Percentiles rank a stretch among this genome's conserved stretches.
Evolutionary conservation across 2,888 invertebrate species (phyloP).

Genomic region (Brenthis hecate): DNA sequence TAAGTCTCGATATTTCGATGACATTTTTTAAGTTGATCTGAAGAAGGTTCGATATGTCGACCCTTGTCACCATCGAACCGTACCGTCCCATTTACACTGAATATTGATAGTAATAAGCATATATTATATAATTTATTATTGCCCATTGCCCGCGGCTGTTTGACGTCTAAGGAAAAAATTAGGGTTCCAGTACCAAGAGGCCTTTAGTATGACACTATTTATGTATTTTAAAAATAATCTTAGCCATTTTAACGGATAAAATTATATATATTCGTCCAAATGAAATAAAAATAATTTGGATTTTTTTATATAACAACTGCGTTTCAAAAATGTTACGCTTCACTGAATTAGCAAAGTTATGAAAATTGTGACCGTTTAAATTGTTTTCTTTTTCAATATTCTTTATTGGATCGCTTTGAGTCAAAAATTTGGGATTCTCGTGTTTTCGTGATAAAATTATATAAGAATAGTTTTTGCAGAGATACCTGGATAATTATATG

Average conservation of each 20-base stretch:
- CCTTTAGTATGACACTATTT: too few species aligned
- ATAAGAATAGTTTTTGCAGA: too few species aligned
- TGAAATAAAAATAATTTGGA: background rate
- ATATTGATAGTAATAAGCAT: slow-evolving; percentile 7
- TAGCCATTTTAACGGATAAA: background rate
- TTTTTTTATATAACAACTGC: background rate
- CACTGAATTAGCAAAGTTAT: background rate
- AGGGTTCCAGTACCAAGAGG: too few species aligned
- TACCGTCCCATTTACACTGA: slow-evolving; percentile 6
- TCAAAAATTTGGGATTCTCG: too few species aligned
- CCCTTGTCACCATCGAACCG: slow-evolving; percentile 28
- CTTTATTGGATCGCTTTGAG: too few species aligned
- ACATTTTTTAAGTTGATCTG: slow-evolving; percentile 24
- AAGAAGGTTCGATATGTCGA: slow-evolving; percentile 25
- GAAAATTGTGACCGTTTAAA: background rate
- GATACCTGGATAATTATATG: too few species aligned
- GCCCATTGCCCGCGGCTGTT: background rate
- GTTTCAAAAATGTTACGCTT: background rate
- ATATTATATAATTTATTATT: slow-evolving; percentile 11
- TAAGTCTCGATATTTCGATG: slow-evolving; percentile 8
- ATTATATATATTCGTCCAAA: background rate
- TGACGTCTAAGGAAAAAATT: background rate
- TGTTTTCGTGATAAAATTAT: too few species aligned
- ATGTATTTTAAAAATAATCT: too few species aligned
- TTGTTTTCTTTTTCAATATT: background rate